These are phyloP conservation scores for Anadara kagoshimensis DNA, from an alignment of 1,140 invertebrate species.

Conservation along the genomic window DNA sequence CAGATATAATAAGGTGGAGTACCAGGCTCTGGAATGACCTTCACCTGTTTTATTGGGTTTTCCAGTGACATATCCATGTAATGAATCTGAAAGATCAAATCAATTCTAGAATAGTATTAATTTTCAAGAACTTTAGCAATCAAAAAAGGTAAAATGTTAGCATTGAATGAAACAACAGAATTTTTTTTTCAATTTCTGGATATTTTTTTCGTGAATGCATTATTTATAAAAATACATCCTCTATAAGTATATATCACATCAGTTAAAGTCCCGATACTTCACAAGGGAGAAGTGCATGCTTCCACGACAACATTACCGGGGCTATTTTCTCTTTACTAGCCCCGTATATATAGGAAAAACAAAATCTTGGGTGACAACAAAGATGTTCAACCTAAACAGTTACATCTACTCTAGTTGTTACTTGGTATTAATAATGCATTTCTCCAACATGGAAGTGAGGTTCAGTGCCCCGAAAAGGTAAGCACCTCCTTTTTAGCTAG, in stretches of 20 bases:
- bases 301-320: no score
- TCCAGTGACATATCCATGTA: conserved; percentile 9
- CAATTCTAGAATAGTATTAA: neutral
- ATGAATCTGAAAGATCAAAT: neutral
- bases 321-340: no score
- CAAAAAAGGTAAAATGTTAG: neutral
- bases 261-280: no score
- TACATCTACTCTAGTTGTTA: neutral
- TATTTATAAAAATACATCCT: no score
- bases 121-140: neutral
- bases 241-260: no score
- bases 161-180: no score
- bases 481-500: no score
- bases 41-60: neutral
- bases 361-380: neutral
- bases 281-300: no score
- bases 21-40: neutral
- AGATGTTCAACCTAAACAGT: neutral
- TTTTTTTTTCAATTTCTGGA: no score
- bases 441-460: no score
- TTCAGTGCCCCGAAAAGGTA: no score
- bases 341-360: neutral
- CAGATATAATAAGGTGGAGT: conserved; percentile 21
- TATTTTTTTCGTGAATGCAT: no score
- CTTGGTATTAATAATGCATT: neutral